Conservation (phyloP, 1,140 invertebrate species). For the Nixonia krombeini region DNA sequence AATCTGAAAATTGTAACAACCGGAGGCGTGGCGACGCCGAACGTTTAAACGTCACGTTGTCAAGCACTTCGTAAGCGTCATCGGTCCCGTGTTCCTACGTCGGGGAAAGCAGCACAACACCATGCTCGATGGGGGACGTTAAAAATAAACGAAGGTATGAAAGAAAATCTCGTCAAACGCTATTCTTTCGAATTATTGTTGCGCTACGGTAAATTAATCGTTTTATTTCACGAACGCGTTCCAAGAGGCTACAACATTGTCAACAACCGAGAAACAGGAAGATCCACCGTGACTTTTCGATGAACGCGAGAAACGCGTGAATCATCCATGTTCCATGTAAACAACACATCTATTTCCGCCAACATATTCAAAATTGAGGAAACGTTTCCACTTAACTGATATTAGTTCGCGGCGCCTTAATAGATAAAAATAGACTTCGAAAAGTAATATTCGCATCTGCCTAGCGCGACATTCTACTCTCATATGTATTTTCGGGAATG, state of each 20-base stretch:
- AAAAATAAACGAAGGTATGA: background rate
- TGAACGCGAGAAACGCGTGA: background rate
- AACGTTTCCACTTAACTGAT: no score
- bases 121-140: background rate
- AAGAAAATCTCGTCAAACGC: background rate
- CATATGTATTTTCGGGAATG: conserved; percentile 14
- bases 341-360: no score
- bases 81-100: background rate
- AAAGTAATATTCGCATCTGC: background rate
- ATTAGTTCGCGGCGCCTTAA: background rate
- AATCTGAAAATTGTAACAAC: background rate
- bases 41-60: no score
- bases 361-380: no score
- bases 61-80: no score
- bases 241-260: background rate
- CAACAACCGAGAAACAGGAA: no score
- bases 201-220: no score
- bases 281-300: no score
- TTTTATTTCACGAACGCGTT: no score
- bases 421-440: conserved; percentile 5
- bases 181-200: background rate
- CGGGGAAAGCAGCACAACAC: background rate
- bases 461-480: background rate
- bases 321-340: no score
- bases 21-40: background rate